Conservation (phyloP, 2,888 invertebrate genomes). For the Iphiclides podalirius region DNA sequence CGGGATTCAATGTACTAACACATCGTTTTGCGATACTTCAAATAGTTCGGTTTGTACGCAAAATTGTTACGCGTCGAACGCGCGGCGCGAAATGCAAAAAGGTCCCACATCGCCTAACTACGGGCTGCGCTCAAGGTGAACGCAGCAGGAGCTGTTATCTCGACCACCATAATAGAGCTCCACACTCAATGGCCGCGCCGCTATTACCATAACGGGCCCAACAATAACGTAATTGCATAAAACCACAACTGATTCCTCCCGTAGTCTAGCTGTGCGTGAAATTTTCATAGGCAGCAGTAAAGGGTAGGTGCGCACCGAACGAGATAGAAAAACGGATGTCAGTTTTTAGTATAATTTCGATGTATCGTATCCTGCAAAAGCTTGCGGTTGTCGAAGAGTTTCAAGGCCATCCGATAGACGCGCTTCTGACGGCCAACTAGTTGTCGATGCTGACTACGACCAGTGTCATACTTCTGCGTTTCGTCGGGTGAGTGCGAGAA, state of each 20-base stretch:
- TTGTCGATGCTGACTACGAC: no score
- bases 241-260: conserved; percentile 24
- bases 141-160: conserved; percentile 3
- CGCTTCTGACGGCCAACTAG: no score
- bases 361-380: not conserved
- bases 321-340: conserved; percentile 8
- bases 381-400: not conserved
- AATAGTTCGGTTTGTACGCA: not conserved
- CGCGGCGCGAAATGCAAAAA: not conserved
- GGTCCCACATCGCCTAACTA: not conserved
- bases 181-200: conserved; percentile 9
- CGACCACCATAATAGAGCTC: conserved; percentile 14
- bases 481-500: no score
- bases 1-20: not conserved
- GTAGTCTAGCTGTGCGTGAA: conserved; percentile 23
- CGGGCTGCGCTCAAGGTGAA: conserved; percentile 6
- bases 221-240: conserved; percentile 23
- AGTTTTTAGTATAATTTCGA: conserved; percentile 8
- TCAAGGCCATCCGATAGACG: not conserved
- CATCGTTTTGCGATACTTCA: not conserved
- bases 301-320: not conserved
- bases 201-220: conserved; percentile 21
- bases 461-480: no score
- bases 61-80: not conserved
- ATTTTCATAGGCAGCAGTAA: conserved; percentile 17